phyloP scores from a whole-genome alignment of 2,888 invertebrate species.

The Eupithecia pulchellata region DNA sequence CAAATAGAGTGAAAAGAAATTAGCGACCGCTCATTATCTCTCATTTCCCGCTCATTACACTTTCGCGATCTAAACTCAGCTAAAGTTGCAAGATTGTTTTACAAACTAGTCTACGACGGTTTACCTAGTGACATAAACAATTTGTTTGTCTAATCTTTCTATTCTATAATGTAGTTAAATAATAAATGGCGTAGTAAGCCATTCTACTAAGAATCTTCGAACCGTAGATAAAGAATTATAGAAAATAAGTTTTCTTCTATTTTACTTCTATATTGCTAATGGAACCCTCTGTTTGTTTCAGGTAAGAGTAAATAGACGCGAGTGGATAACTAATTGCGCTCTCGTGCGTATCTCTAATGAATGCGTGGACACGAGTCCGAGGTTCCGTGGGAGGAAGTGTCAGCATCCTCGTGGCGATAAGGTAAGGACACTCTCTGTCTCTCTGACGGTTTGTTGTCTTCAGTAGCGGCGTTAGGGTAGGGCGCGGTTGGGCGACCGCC shows the following conservation, averaged over 20 bases:
- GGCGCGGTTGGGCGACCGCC: no score
- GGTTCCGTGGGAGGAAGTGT: neutral
- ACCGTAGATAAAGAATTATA: neutral
- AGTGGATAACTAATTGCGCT: neutral
- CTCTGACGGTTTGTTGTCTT: no score
- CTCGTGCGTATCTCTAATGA: conserved; percentile 49
- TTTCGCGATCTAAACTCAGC: no score
- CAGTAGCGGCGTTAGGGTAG: no score
- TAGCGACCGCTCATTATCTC: no score
- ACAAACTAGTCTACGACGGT: no score
- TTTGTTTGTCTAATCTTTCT: neutral
- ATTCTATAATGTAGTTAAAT: no score
- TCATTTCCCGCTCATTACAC: no score
- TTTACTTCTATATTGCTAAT: no score
- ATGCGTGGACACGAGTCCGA: conserved; percentile 61
- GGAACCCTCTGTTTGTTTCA: conserved; percentile 51
- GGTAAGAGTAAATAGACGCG: conserved; percentile 55
- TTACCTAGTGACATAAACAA: no score
- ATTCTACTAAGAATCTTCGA: neutral
- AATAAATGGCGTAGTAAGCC: neutral
- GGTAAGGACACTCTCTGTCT: neutral
- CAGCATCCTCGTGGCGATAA: neutral
- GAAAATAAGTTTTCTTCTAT: neutral
- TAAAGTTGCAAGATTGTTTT: no score
- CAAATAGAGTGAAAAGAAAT: no score